These are phyloP conservation scores for Toxonevra muliebris DNA, from an alignment of 2,888 invertebrate species.

Conservation along the genomic window DNA sequence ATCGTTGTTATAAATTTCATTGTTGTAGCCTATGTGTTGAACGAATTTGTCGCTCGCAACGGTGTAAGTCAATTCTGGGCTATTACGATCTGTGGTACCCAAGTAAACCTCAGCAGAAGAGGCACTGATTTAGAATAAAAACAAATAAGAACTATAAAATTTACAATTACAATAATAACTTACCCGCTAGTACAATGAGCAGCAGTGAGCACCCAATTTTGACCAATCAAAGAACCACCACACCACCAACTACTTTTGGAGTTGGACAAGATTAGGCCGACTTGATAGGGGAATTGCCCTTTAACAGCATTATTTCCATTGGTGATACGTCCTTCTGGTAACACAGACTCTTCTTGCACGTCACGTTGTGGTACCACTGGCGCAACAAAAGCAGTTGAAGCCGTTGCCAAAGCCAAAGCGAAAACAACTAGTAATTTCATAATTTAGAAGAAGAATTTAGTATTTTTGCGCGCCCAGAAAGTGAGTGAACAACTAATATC, in stretches of 20 bases:
- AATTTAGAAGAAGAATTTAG: too few relatives aligned
- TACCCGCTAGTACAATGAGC: slow-evolving; percentile 50
- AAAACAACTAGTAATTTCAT: too few relatives aligned
- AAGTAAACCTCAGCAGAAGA: slow-evolving; percentile 44
- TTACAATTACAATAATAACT: slow-evolving; percentile 24
- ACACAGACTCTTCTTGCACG: too few relatives aligned
- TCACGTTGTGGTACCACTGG: too few relatives aligned
- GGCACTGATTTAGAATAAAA: slow-evolving; percentile 42
- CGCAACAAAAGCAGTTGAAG: too few relatives aligned
- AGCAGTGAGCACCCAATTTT: too few relatives aligned
- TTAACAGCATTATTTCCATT: slow-evolving; percentile 50
- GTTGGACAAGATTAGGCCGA: slow-evolving; percentile 49
- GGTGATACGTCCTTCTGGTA: slow-evolving; percentile 51
- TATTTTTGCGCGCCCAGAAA: slow-evolving; percentile 5
- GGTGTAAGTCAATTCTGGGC: slow-evolving; percentile 44
- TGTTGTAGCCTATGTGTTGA: slow-evolving; percentile 60
- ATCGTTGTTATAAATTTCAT: slow-evolving; percentile 43
- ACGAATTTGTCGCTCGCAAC: slow-evolving; percentile 47
- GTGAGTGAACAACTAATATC: too few relatives aligned
- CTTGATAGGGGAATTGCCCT: too few relatives aligned
- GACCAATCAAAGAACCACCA: slow-evolving; percentile 58
- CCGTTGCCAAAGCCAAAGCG: too few relatives aligned
- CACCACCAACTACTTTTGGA: slow-evolving; percentile 49
- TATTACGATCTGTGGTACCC: slow-evolving; percentile 52
- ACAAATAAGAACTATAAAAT: background rate